These are phyloP conservation scores for Daphoenositta chrysoptera DNA, from an alignment of 2,113 vertebrate genomes.

Conservation along the genomic window DNA sequence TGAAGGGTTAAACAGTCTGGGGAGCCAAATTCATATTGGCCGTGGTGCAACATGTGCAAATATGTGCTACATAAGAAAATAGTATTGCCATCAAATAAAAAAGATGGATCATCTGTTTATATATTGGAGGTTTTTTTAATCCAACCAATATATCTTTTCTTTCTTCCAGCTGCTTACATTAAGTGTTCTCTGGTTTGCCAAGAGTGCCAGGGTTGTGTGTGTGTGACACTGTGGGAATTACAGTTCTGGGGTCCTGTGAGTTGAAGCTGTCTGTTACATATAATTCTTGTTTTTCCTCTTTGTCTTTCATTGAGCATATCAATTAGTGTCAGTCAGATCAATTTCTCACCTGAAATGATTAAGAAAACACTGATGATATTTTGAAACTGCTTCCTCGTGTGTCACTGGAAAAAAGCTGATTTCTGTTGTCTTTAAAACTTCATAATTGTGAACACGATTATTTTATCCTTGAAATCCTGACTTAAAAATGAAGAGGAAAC, in stretches of 20 bases:
- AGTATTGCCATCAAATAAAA: not conserved
- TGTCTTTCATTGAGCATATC: not conserved
- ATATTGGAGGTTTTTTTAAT: not conserved
- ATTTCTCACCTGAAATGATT: not conserved
- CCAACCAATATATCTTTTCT: not conserved
- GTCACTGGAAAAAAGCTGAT: not conserved
- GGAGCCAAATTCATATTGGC: not conserved
- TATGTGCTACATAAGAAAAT: not conserved
- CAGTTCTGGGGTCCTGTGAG: not conserved
- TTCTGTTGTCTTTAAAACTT: not conserved
- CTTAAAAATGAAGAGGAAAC: not conserved
- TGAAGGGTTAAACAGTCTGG: not conserved
- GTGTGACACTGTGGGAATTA: not conserved
- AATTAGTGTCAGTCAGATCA: not conserved
- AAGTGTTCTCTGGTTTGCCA: not conserved
- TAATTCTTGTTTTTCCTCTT: not conserved
- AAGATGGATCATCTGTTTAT: not conserved
- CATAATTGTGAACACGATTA: not conserved
- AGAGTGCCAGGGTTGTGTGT: not conserved
- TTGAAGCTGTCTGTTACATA: not conserved
- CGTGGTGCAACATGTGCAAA: not conserved
- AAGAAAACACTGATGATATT: not conserved
- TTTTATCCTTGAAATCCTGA: not conserved
- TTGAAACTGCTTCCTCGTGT: not conserved
- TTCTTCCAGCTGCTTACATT: not conserved